Conservation (phyloP, 92 coral and sea anemone species). For the Virgularia gustaviana region DNA sequence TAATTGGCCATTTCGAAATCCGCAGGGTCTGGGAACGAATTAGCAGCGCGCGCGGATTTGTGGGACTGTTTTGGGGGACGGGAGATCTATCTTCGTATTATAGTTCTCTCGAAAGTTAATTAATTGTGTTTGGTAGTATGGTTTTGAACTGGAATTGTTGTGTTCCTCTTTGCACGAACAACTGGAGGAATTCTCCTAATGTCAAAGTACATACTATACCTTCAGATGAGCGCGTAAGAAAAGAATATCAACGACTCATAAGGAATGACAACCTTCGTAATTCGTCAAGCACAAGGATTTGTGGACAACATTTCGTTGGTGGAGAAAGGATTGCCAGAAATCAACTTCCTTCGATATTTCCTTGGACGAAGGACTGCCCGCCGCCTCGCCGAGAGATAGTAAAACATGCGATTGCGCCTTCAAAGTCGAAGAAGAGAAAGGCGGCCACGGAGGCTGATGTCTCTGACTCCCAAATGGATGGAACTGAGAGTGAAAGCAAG, state of each 20-base stretch:
- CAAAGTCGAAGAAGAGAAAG: not conserved
- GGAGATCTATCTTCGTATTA: not conserved
- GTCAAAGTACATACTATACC: not conserved
- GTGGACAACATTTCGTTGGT: not conserved
- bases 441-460: not conserved
- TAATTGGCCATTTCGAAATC: not conserved
- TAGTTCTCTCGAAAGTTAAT: not conserved
- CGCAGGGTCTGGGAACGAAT: slow-evolving; percentile 35
- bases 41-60: slow-evolving; percentile 19
- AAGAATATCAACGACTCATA: not conserved
- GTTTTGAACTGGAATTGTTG: too few relatives aligned
- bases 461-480: not conserved
- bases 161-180: too few relatives aligned
- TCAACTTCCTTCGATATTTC: not conserved
- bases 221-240: not conserved
- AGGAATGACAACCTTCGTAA: not conserved
- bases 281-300: not conserved
- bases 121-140: not conserved
- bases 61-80: slow-evolving; percentile 51
- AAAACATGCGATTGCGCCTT: not conserved
- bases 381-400: not conserved
- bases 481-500: not conserved
- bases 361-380: slow-evolving; percentile 7
- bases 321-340: not conserved
- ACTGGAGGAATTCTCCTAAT: not conserved